These are phyloP conservation scores for Periophthalmodon schlosseri DNA, from an alignment of 2,113 vertebrate species.

Conservation along the genomic window DNA sequence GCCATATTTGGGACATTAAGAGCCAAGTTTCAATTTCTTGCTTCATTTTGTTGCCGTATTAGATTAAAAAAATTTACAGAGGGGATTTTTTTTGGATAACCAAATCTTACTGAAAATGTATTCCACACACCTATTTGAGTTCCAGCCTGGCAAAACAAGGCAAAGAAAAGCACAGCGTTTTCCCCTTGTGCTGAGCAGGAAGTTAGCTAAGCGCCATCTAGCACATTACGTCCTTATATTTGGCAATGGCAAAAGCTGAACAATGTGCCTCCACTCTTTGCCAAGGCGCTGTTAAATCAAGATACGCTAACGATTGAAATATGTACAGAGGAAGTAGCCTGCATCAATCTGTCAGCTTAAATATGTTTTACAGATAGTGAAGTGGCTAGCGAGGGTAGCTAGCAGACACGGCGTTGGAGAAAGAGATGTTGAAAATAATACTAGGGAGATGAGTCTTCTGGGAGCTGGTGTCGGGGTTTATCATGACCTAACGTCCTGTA, in stretches of 20 bases:
- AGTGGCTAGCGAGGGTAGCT: conserved; percentile 22
- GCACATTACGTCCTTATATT: conserved; percentile 42
- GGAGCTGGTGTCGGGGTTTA: conserved; percentile 23
- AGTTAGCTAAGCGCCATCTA: conserved; percentile 69
- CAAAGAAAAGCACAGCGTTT: conserved; percentile 48
- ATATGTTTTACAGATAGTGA: conserved; percentile 40
- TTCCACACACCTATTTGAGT: conserved; percentile 38
- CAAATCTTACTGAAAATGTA: not conserved
- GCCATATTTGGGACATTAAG: too few species aligned
- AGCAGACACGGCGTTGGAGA: conserved; percentile 6
- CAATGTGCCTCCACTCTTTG: conserved; percentile 45
- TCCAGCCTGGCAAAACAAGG: conserved; percentile 50
- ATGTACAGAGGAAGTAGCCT: conserved; percentile 47
- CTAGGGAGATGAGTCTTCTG: conserved; percentile 16
- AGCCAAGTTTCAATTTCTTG: too few species aligned
- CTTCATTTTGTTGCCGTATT: too few species aligned
- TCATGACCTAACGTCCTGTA: conserved; percentile 49
- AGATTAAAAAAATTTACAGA: too few species aligned
- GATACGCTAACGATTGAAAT: conserved; percentile 65
- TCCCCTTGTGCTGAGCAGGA: conserved; percentile 51
- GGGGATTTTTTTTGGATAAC: too few species aligned
- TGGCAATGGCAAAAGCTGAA: conserved; percentile 62
- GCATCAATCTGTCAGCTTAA: conserved; percentile 44
- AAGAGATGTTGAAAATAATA: not conserved
- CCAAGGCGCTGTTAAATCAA: conserved; percentile 38